Evolutionary conservation across 2,113 vertebrate genomes (phyloP).

Genomic region (Acanthochromis polyacanthus): DNA sequence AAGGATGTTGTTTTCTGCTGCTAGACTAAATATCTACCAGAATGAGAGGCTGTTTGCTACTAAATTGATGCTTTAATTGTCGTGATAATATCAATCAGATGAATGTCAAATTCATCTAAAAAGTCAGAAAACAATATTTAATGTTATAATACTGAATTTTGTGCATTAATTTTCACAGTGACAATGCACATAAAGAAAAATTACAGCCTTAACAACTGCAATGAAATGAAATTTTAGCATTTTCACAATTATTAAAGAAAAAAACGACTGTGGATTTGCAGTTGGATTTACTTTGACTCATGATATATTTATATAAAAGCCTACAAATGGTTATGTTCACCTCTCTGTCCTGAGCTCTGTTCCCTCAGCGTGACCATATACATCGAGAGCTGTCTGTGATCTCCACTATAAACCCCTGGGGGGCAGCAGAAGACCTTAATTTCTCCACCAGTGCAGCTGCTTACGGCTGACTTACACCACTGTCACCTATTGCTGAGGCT

Average conservation of each 20-base stretch:
- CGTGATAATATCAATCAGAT: constrained; percentile 34
- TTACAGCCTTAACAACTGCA: no score
- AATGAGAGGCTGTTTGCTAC: not conserved
- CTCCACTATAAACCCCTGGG: constrained; percentile 62
- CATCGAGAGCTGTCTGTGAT: constrained; percentile 31
- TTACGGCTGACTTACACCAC: constrained; percentile 50
- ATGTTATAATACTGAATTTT: no score
- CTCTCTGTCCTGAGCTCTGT: constrained; percentile 20
- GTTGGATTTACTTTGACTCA: not conserved
- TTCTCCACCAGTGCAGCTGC: constrained; percentile 25
- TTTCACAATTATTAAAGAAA: no score
- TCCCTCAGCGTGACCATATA: not conserved
- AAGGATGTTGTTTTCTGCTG: constrained; percentile 28
- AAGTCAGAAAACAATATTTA: no score
- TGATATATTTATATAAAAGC: not conserved
- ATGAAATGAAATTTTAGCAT: no score
- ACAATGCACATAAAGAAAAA: no score
- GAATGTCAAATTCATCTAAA: not conserved
- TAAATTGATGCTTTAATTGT: constrained; percentile 22
- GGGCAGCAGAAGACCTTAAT: constrained; percentile 83
- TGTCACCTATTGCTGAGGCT: constrained; percentile 44
- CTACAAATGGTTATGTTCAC: not conserved
- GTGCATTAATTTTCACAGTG: no score
- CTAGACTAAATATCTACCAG: constrained; percentile 21
- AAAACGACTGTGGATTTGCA: no score